These are phyloP conservation scores for Parasteatoda lunata DNA, from an alignment of 2,888 invertebrate species.

Conservation along the genomic window DNA sequence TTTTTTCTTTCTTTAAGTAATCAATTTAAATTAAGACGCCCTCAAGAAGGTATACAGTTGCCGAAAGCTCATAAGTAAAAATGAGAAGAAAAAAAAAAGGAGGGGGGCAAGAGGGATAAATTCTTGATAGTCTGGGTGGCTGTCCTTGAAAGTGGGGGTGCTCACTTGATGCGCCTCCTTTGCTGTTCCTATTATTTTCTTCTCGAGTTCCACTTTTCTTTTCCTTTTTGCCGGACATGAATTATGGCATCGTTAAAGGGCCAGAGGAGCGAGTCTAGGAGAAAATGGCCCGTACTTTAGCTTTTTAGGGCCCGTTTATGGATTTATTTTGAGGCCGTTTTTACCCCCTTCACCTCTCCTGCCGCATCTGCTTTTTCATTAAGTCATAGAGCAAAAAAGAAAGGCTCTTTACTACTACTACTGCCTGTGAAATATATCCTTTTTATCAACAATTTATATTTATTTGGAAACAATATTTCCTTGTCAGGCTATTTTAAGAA, in stretches of 20 bases:
- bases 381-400: background rate
- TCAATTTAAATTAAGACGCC: no score
- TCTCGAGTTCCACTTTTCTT: conserved; percentile 33
- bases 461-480: no score
- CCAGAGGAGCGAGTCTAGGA: conserved; percentile 19
- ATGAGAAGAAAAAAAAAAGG: no score
- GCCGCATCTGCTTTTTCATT: background rate
- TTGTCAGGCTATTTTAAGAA: no score
- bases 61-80: conserved; percentile 33
- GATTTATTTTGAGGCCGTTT: conserved; percentile 46
- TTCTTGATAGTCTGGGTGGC: conserved; percentile 20
- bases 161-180: conserved; percentile 23
- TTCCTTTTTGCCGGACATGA: conserved; percentile 45
- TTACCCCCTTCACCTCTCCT: conserved; percentile 14
- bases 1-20: no score
- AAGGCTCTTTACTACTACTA: background rate
- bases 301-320: conserved; percentile 50
- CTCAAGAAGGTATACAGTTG: no score
- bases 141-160: conserved; percentile 37
- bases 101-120: no score
- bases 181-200: background rate
- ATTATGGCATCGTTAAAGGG: conserved; percentile 62
- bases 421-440: no score
- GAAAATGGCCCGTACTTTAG: conserved; percentile 35
- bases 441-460: no score